Base-by-base conservation (phyloP, 1,140 invertebrate genomes). In the Calephelis virginiensis region DNA sequence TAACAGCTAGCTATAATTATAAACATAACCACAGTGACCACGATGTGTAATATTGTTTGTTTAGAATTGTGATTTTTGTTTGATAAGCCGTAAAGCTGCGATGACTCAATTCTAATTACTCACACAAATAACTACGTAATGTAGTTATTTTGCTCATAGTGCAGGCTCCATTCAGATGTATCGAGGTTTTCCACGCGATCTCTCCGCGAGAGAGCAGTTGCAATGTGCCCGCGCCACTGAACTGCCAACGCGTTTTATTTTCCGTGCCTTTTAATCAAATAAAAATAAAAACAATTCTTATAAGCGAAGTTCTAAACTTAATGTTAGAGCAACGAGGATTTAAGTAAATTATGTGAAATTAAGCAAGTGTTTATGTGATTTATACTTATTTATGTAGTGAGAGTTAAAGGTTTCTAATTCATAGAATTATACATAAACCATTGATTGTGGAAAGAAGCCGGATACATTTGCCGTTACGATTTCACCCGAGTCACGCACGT, bases 131-230 rank as follows among this genome's bases (percentile, higher is more conserved):
- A 7, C 40, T 43, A 63, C 46, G 60, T 61, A 40, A 64, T 49
- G 63, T 17, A 64, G 47, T 64, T 12, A 38, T 50, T 64, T 37
- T 40, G n/a, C 14, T 5, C 4, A 40, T 9, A n/a, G 37, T 43
- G n/a, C 14, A 48, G 50, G 61, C 47, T 64, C 64, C 71, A 72
- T 75, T 75, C 75, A 75, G 79, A 84, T 69, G 50, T 82, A 84
- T 85, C 77, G 81, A 72, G 73, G 80, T 85, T 86, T 89, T 89
- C 83, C 88, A 86, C 83, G 86, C 86, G 86, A 90, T 89, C 88
- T 90, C 86, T 85, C 86, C 75, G 68, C 77, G 73, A 83, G 83
- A 86, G 83, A 87, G 78, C 83, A 90, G 88, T 89, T 76, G 77
- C n/a, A 45, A 64, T 74, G 81, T 80, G 84, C 69, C 71, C 81